Evolutionary conservation across 2,113 vertebrate species (phyloP).

Genomic region (Plectropomus leopardus): DNA sequence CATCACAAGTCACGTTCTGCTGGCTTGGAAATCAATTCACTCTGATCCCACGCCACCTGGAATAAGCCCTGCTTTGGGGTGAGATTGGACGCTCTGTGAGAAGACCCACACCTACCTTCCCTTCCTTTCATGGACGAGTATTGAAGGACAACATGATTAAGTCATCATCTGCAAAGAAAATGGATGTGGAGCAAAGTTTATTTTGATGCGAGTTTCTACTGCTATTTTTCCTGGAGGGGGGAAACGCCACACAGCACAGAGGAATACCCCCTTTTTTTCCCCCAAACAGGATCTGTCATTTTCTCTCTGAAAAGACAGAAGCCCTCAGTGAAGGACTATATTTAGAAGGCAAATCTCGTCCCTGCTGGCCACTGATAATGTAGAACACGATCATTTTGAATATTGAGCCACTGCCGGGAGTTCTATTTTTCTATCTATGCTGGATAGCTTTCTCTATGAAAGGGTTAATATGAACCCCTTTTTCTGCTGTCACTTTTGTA

Average conservation of each 20-base stretch:
- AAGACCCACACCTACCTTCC: slow-evolving; percentile 52
- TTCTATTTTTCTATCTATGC: slow-evolving; percentile 73
- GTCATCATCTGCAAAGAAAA: slow-evolving; percentile 63
- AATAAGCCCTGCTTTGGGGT: slow-evolving; percentile 68
- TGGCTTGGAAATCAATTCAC: slow-evolving; percentile 69
- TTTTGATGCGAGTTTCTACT: slow-evolving; percentile 64
- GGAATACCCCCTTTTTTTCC: slow-evolving; percentile 78
- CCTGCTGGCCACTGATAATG: slow-evolving; percentile 60
- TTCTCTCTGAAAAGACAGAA: slow-evolving; percentile 57
- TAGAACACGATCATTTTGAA: slow-evolving; percentile 71
- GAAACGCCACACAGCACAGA: slow-evolving; percentile 50
- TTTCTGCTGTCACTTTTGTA: slow-evolving; percentile 67
- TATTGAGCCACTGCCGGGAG: slow-evolving; percentile 66
- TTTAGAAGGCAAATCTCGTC: slow-evolving; percentile 68
- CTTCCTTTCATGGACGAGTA: slow-evolving; percentile 54
- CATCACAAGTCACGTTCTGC: slow-evolving; percentile 69
- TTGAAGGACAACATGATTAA: slow-evolving; percentile 71
- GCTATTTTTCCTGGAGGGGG: slow-evolving; percentile 47
- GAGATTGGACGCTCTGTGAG: slow-evolving; percentile 55
- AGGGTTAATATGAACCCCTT: slow-evolving; percentile 39
- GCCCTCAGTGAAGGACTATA: slow-evolving; percentile 59
- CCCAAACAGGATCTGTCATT: slow-evolving; percentile 66
- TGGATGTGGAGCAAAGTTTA: slow-evolving; percentile 68
- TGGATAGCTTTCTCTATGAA: slow-evolving; percentile 50
- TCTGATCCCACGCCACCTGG: slow-evolving; percentile 71